These are phyloP conservation scores for Morone chrysops DNA, from an alignment of 2,113 vertebrate species.

Conservation along the genomic window DNA sequence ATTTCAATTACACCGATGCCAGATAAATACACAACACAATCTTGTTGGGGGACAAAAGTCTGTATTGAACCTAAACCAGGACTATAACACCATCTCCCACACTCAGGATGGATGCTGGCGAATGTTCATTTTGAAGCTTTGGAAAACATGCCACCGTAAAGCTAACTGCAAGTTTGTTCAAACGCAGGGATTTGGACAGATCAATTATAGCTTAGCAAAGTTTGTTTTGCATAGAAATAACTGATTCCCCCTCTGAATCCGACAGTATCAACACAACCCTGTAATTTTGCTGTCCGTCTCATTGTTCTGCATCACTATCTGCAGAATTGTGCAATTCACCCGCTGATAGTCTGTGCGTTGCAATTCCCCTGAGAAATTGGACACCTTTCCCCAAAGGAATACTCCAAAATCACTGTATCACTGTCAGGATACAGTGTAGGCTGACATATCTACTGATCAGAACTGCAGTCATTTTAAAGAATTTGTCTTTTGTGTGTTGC, in stretches of 20 bases:
- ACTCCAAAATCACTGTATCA: not conserved
- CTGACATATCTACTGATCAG: not conserved
- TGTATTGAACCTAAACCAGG: slow-evolving; percentile 23
- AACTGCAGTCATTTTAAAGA: not conserved
- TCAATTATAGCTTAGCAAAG: slow-evolving; percentile 56
- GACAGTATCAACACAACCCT: slow-evolving; percentile 54
- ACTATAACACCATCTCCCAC: not conserved
- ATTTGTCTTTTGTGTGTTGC: not conserved
- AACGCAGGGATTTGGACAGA: slow-evolving; percentile 52
- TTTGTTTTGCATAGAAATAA: slow-evolving; percentile 63
- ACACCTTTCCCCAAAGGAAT: slow-evolving; percentile 17
- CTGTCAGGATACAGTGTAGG: not conserved
- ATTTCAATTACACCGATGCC: slow-evolving; percentile 57
- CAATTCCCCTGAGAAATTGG: slow-evolving; percentile 37
- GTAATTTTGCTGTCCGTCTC: slow-evolving; percentile 70
- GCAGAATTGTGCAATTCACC: slow-evolving; percentile 48
- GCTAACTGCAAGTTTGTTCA: slow-evolving; percentile 32
- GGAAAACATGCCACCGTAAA: slow-evolving; percentile 48
- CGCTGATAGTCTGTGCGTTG: slow-evolving; percentile 28
- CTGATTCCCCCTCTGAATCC: slow-evolving; percentile 45
- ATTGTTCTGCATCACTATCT: slow-evolving; percentile 59
- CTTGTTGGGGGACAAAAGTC: slow-evolving; percentile 49
- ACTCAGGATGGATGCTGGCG: slow-evolving; percentile 6
- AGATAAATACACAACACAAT: slow-evolving; percentile 57
- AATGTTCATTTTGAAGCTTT: slow-evolving; percentile 44